Percentiles rank a stretch among this genome's conserved stretches.
Conservation (phyloP, 2,888 invertebrate genomes). For the Linnaemya tessellans region DNA sequence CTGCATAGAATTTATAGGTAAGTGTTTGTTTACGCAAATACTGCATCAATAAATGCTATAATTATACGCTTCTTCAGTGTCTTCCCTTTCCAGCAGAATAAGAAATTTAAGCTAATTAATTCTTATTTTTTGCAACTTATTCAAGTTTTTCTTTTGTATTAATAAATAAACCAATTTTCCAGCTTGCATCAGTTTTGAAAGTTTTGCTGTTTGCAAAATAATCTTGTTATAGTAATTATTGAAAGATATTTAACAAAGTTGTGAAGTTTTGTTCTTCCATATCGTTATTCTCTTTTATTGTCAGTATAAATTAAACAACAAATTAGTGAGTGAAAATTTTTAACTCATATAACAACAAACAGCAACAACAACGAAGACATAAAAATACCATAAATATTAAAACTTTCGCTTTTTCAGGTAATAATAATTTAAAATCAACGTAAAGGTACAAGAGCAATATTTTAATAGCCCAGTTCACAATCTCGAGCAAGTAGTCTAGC, state of each 20-base stretch:
- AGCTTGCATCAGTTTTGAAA: conserved; percentile 15
- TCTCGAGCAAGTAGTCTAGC: too few species aligned
- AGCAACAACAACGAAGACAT: not conserved
- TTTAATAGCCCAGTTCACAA: too few species aligned
- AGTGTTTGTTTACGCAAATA: too few species aligned
- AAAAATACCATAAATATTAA: conserved; percentile 32
- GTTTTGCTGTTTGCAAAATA: conserved; percentile 41
- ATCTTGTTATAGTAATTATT: conserved; percentile 69
- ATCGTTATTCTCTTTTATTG: conserved; percentile 34
- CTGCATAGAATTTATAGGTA: too few species aligned
- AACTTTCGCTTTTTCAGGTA: conserved; percentile 34
- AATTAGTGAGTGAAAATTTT: conserved; percentile 45
- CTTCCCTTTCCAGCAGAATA: too few species aligned
- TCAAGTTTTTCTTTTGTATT: too few species aligned
- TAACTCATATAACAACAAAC: not conserved
- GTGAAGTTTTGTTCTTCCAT: not conserved
- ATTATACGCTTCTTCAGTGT: too few species aligned
- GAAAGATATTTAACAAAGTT: conserved; percentile 62
- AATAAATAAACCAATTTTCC: not conserved
- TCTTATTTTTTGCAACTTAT: too few species aligned
- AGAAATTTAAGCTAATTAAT: too few species aligned
- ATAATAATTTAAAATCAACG: conserved; percentile 36
- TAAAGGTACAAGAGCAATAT: conserved; percentile 34
- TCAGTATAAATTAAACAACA: conserved; percentile 51
- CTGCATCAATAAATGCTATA: too few species aligned